Evolutionary conservation across 2,113 vertebrate genomes (phyloP).

Genomic region (Etheostoma spectabile): DNA sequence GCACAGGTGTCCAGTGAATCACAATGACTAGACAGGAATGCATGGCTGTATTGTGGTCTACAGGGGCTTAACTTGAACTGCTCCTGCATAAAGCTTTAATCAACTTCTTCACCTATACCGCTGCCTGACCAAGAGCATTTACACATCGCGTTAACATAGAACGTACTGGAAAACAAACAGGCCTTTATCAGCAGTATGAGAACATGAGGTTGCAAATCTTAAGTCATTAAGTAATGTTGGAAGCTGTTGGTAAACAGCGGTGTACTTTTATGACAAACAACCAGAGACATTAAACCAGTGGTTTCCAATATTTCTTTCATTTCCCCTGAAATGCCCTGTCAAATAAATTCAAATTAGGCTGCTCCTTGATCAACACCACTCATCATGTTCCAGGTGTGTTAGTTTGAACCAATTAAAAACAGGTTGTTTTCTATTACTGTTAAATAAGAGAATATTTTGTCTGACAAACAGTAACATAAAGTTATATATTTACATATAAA

Average conservation of each 20-base stretch:
- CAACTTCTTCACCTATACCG: conserved; percentile 47
- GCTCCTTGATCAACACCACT: neutral
- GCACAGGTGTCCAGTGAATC: conserved; percentile 63
- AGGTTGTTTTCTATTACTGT: neutral
- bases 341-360: neutral
- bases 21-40: conserved; percentile 63
- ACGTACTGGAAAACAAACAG: conserved; percentile 29
- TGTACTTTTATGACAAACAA: neutral
- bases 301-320: neutral
- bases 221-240: neutral
- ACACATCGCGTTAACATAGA: conserved; percentile 10
- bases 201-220: neutral
- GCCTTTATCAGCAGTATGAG: conserved; percentile 4
- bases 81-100: conserved; percentile 42
- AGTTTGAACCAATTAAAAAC: neutral
- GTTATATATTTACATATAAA: no score
- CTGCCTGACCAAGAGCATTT: conserved; percentile 45
- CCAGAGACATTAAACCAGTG: neutral
- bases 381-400: neutral
- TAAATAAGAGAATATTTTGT: neutral
- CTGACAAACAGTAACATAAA: neutral
- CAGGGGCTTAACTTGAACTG: conserved; percentile 48
- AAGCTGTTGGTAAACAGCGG: neutral
- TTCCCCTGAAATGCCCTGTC: neutral
- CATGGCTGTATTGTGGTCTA: conserved; percentile 39